Conservation (phyloP, 2,797 vertebrate species). For the Melanotaenia trifasciata region DNA sequence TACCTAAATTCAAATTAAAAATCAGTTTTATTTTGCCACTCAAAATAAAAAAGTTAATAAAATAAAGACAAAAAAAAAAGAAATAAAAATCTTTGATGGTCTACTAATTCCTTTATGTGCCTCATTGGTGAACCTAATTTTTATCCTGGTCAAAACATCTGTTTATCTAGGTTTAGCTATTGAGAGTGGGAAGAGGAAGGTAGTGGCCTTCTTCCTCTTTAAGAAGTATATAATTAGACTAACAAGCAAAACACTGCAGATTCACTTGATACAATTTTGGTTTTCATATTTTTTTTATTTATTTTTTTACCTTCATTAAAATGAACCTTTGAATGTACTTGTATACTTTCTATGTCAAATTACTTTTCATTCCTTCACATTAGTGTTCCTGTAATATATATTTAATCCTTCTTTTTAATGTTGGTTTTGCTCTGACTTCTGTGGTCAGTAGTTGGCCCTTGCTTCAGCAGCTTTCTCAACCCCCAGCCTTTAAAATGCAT, state of each 20-base stretch:
- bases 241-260: too few relatives aligned
- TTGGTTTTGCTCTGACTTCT: constrained; percentile 3
- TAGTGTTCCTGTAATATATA: neutral
- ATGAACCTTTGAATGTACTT: neutral
- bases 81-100: neutral
- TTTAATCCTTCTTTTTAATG: neutral
- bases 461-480: constrained; percentile 1
- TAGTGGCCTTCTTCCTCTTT: too few relatives aligned
- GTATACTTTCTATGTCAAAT: neutral
- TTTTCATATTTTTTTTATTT: neutral
- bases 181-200: too few relatives aligned
- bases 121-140: too few relatives aligned
- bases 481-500: neutral
- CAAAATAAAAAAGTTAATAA: too few relatives aligned
- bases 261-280: neutral
- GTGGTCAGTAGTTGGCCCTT: constrained; percentile 3
- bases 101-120: neutral
- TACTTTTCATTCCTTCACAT: neutral
- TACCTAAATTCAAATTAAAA: too few relatives aligned
- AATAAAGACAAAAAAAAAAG: too few relatives aligned
- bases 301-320: neutral
- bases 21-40: too few relatives aligned
- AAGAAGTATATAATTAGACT: too few relatives aligned
- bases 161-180: too few relatives aligned
- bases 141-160: neutral